phyloP scores from a whole-genome alignment of 2,797 vertebrate genomes.

The Tympanoctomys barrerae region DNA sequence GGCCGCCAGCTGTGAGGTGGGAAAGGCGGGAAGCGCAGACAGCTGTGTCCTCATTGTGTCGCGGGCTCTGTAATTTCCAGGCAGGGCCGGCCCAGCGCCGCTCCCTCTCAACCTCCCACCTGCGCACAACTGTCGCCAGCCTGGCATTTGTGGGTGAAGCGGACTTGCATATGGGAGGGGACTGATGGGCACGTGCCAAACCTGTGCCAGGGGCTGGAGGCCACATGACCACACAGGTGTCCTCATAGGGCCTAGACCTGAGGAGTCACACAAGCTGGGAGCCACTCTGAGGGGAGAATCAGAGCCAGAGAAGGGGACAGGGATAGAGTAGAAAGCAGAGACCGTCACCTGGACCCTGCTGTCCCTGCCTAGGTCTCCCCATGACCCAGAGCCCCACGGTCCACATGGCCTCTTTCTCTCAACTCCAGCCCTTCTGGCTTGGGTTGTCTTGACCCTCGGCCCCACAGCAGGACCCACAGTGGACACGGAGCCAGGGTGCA shows the following conservation, averaged over 20 bases:
- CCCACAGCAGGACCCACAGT: not conserved
- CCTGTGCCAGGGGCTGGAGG: not conserved
- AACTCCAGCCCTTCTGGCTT: not conserved
- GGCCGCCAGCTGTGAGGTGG: not conserved
- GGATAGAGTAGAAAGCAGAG: not conserved
- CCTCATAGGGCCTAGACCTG: not conserved
- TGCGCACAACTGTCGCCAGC: rapidly evolving
- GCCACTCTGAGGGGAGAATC: not conserved
- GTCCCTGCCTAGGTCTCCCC: not conserved
- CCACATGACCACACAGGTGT: not conserved
- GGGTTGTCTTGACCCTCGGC: not conserved
- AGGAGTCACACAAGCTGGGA: not conserved
- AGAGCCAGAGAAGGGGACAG: not conserved
- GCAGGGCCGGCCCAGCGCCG: slow-evolving; percentile 72
- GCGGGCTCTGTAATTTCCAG: slow-evolving; percentile 78
- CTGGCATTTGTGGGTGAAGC: not conserved
- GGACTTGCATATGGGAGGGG: not conserved
- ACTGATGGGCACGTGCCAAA: not conserved
- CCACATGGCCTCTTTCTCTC: not conserved
- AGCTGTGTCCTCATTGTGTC: slow-evolving; percentile 79
- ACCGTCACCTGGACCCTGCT: not conserved
- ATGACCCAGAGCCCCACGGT: no score
- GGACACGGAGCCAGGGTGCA: slow-evolving; percentile 87
- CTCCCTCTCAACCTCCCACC: slow-evolving; percentile 2
- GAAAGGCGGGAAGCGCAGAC: rapidly evolving